Evolutionary conservation across 2,797 vertebrate genomes (phyloP).

Genomic region (Glyptemys insculpta): DNA sequence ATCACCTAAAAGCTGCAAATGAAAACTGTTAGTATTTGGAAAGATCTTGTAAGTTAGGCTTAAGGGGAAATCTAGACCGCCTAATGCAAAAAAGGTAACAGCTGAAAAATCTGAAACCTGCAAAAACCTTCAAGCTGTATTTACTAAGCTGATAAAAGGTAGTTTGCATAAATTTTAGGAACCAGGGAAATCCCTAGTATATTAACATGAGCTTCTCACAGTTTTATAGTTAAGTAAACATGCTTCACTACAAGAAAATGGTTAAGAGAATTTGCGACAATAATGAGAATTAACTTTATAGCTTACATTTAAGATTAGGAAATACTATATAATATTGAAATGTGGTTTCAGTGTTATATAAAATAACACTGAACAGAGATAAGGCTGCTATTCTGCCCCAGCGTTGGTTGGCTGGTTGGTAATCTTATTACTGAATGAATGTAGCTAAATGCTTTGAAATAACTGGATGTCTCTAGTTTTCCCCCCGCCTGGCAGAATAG

Average conservation of each 20-base stretch:
- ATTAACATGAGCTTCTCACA: slow-evolving; percentile 42
- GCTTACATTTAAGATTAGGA: slow-evolving; percentile 64
- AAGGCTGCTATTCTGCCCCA: slow-evolving; percentile 35
- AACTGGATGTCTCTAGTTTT: neutral
- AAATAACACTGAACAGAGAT: slow-evolving; percentile 48
- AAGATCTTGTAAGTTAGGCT: slow-evolving; percentile 1
- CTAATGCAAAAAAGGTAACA: slow-evolving; percentile 2
- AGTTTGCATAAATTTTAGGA: slow-evolving; percentile 31
- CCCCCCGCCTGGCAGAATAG: neutral
- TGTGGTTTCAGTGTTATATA: slow-evolving; percentile 12
- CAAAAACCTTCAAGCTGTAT: slow-evolving; percentile 61
- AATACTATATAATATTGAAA: slow-evolving; percentile 50
- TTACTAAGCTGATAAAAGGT: slow-evolving; percentile 68
- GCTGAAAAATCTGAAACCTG: slow-evolving; percentile 51
- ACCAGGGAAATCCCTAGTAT: slow-evolving; percentile 54
- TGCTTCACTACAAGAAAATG: slow-evolving; percentile 34
- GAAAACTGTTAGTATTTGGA: neutral
- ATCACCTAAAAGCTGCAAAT: neutral
- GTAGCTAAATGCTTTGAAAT: neutral
- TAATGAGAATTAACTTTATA: slow-evolving; percentile 55
- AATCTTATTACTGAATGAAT: slow-evolving; percentile 60
- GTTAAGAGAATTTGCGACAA: slow-evolving; percentile 63
- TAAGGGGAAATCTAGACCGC: neutral
- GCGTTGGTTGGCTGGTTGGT: neutral
- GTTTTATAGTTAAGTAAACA: slow-evolving; percentile 62